Conservation (phyloP, 2,797 vertebrate species). For the Siniperca obscura region DNA sequence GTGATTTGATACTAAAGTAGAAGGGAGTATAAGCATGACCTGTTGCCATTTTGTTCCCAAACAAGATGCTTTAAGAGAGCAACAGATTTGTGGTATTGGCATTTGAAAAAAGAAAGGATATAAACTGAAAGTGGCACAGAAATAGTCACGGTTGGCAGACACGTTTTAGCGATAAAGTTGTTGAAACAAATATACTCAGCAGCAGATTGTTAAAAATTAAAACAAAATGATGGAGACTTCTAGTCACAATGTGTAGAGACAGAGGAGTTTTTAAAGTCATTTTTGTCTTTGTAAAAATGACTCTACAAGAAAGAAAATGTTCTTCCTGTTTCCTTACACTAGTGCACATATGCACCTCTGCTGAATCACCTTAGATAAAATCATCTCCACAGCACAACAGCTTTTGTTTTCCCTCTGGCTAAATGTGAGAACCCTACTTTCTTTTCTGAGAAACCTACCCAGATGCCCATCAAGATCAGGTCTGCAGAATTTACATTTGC, state of each 20-base stretch:
- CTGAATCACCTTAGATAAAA: constrained; percentile 36
- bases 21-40: constrained; percentile 25
- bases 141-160: background rate
- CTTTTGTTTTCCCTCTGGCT: background rate
- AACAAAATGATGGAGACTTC: background rate
- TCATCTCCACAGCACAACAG: background rate
- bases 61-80: constrained; percentile 38
- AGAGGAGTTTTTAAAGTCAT: background rate
- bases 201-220: background rate
- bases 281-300: background rate
- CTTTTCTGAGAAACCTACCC: constrained; percentile 18
- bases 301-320: background rate
- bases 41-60: constrained; percentile 40
- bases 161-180: background rate
- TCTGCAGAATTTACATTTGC: constrained; percentile 14
- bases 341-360: background rate
- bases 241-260: background rate
- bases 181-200: background rate
- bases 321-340: background rate
- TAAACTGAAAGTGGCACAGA: constrained; percentile 16
- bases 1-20: constrained; percentile 25
- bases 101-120: constrained; percentile 1
- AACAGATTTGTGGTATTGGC: background rate
- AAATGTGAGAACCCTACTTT: constrained; percentile 21
- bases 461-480: constrained; percentile 35